A percentile compares a stretch with the other conserved stretches of the same genome.
Evolutionary conservation across 2,888 invertebrate genomes (phyloP).

Genomic region (Sarcophaga variegata): DNA sequence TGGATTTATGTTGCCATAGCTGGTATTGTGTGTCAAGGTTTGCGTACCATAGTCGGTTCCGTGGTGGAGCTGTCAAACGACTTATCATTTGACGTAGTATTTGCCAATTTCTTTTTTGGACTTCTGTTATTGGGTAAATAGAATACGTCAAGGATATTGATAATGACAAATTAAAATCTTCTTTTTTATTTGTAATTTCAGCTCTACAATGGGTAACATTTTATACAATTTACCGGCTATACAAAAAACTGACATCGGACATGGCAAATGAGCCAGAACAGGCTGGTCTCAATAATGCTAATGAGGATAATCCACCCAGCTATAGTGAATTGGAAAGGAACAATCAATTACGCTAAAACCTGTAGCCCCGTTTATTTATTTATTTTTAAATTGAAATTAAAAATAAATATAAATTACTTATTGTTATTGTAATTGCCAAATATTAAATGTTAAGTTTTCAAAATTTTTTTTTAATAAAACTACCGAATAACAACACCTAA

Average conservation of each 20-base stretch:
- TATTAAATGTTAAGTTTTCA: no score
- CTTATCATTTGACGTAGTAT: not conserved
- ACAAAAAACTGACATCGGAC: constrained; percentile 8
- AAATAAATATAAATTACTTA: no score
- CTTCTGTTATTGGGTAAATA: constrained; percentile 22
- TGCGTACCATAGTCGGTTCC: constrained; percentile 10
- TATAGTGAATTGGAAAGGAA: constrained; percentile 36
- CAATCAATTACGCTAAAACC: not conserved
- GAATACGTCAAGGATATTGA: not conserved
- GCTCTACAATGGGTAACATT: constrained; percentile 33
- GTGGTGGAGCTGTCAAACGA: not conserved
- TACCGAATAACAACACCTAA: no score
- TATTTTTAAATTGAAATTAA: no score
- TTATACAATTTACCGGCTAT: constrained; percentile 24
- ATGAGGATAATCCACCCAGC: constrained; percentile 25
- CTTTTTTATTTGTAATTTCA: not conserved
- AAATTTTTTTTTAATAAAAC: no score
- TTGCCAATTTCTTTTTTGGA: not conserved
- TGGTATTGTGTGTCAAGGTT: constrained; percentile 29
- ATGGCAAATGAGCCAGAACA: not conserved
- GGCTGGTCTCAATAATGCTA: not conserved
- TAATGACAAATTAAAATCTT: not conserved
- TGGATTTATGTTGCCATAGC: constrained; percentile 25
- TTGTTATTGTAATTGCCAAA: no score
- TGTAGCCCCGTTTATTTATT: not conserved